Evolutionary conservation across 2,113 vertebrate species (phyloP), one percentile per base, ranked within the genome.

Genomic region (Pelecanoides urinatrix): DNA sequence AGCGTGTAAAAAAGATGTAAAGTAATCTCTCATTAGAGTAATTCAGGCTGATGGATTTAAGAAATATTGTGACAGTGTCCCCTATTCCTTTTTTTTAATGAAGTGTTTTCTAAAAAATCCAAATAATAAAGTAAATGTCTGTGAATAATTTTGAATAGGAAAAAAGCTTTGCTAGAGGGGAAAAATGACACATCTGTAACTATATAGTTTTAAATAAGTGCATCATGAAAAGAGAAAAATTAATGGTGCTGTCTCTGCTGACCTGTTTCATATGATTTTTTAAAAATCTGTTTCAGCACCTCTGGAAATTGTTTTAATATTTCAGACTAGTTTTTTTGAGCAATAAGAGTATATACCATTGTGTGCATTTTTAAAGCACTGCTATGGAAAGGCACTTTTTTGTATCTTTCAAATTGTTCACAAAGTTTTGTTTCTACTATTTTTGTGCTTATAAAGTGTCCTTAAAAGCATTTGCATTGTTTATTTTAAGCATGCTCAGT

Each of bases 361-460:
- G 91, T 97, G 97, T 96, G 97, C 95, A 89, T 96, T 97, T 97
- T 96, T 78, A 95, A 96, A 97, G 93, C 94, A 97, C 94, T 97
- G 72, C 90, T 97, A 63, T 93, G 88, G 90, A 90, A 96, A 97
- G 94, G 92, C 91, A 96, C 81, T 94, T 97, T 97, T 95, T 95
- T 86, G 73, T 97, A 88, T 88, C 82, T 97, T 97, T 96, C 93
- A 94, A 63, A 73, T 83, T 89, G 52, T 93, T 97, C 88, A 95
- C 79, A 53, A 71, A 90, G 86, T 96, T 97, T 90, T 30, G 30
- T 97, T 97, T 94, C 84, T 94, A 92, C 78, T 92, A 91, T 92
- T 96, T 94, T 96, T 90, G 91, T 89, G 96, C 94, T 97, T 97
- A 93, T 82, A 63, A 98, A 98, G 97, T 97, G 97, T 96, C 97